Conservation (phyloP, 2,113 vertebrate genomes). For the Zosterops borbonicus region DNA sequence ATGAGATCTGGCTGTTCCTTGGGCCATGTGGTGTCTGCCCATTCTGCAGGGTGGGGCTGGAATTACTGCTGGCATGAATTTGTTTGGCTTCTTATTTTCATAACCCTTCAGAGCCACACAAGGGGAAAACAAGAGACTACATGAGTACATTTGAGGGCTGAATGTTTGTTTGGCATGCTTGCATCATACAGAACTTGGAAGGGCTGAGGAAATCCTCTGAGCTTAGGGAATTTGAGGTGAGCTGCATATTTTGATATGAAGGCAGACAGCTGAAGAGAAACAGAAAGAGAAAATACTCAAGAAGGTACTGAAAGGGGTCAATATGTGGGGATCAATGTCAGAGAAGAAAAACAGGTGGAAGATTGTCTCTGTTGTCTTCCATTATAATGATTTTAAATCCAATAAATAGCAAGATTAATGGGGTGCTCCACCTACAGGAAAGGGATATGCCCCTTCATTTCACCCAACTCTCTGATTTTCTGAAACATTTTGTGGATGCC, state of each 20-base stretch:
- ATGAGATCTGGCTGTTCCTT: conserved; percentile 37
- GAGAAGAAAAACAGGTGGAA: not conserved
- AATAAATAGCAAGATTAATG: not conserved
- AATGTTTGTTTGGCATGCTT: conserved; percentile 35
- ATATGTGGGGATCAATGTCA: not conserved
- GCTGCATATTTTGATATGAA: not conserved
- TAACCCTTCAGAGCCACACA: conserved; percentile 47
- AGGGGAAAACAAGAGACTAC: conserved; percentile 55
- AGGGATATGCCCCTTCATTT: not conserved
- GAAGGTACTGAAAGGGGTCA: not conserved
- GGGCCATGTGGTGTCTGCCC: conserved; percentile 39
- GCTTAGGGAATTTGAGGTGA: conserved; percentile 1
- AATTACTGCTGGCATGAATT: conserved; percentile 52
- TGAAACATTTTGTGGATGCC: not conserved
- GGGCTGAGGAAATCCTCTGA: not conserved
- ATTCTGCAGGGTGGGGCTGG: conserved; percentile 48
- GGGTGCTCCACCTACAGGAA: not conserved
- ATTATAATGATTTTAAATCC: not conserved
- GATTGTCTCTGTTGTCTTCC: not conserved
- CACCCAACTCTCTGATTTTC: not conserved
- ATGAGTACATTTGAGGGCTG: conserved; percentile 20
- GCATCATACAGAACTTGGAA: conserved; percentile 34
- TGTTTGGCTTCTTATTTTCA: conserved; percentile 57
- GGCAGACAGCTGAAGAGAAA: not conserved
- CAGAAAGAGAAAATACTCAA: not conserved